Conservation (phyloP, 2,888 invertebrate genomes). For the Deilephila elpenor region DNA sequence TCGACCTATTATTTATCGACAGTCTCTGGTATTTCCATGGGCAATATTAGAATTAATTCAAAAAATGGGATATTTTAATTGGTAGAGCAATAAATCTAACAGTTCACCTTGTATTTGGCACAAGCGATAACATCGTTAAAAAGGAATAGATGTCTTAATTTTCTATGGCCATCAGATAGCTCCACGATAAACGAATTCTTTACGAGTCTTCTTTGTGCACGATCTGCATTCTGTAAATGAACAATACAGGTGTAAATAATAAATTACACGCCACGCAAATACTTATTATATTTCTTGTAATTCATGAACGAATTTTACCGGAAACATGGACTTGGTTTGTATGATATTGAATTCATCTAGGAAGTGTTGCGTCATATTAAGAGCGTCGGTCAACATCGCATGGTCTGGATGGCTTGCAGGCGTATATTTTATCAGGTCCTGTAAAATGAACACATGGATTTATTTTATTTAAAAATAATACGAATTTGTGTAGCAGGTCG, state of each 20-base stretch:
- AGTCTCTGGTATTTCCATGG: not conserved
- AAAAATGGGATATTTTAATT: not conserved
- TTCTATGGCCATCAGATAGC: constrained; percentile 93
- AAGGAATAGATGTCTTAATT: constrained; percentile 95
- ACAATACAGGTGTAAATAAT: not conserved
- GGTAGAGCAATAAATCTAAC: not conserved
- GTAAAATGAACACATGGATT: constrained; percentile 43
- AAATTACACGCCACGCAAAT: no score
- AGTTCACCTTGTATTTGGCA: constrained; percentile 93
- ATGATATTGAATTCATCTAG: constrained; percentile 95
- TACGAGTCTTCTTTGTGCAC: constrained; percentile 93
- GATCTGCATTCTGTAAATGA: constrained; percentile 87
- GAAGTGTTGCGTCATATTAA: constrained; percentile 95
- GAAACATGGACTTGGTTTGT: constrained; percentile 92
- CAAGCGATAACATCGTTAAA: constrained; percentile 98
- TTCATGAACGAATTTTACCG: constrained; percentile 80
- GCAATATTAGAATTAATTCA: not conserved
- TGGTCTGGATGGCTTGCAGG: constrained; percentile 92
- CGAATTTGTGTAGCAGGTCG: no score
- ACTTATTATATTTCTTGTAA: no score
- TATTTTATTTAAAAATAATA: not conserved
- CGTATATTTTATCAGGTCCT: constrained; percentile 92
- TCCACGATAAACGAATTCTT: constrained; percentile 98
- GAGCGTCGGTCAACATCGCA: constrained; percentile 90
- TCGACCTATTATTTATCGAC: no score